Evolutionary conservation across 23 tunicate species (phyloP), one percentile per base, ranked within the genome.

Genomic region (Clavelina lepadiformis): DNA sequence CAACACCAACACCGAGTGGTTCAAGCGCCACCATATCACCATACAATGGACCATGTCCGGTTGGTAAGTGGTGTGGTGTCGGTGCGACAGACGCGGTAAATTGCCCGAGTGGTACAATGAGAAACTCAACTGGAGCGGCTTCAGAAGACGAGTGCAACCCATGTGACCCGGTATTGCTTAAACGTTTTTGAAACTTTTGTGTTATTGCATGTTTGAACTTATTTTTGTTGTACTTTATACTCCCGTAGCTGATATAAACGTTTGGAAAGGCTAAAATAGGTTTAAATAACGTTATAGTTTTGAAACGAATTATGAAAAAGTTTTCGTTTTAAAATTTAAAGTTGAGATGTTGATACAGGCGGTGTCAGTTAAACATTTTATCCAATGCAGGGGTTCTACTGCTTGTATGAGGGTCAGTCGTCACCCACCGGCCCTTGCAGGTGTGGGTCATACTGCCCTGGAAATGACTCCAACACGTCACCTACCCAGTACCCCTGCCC

Each of bases 41-140:
- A 28, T 81, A 81, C 83, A 89, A 89, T 53, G 97, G 97, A 6
- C 71, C 62, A 19, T 94, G 99, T 46, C 99, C 99, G 1, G 91
- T 65, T 25, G 99, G 99, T 1, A 56, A 59, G 5, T 94, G 69
- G 67, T 94, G 99, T 56, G 95, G 84, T 21, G 68, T 47, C 1
- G 91, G 78, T 24, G 67, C 65, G 1, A 69, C 74, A 3, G 72
- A 50, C 35, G 61, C 81, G 20, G 38, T 28, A 0, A 28, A 34
- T 13, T 94, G 99, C 46, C 95, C 91, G 0, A 33, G 58, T 27
- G 99, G 99, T 27, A 86, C 84, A 30, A 33, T 93, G 30, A 77
- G 93, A 1, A 83, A 83, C 60, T 54, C 44, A 7, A 79, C 93
- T 2, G 94, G 98, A 1, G 98, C 83, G 5, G 89, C 75, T 15